phyloP scores from a whole-genome alignment of 1,140 invertebrate species.

The Cydia strobilella region DNA sequence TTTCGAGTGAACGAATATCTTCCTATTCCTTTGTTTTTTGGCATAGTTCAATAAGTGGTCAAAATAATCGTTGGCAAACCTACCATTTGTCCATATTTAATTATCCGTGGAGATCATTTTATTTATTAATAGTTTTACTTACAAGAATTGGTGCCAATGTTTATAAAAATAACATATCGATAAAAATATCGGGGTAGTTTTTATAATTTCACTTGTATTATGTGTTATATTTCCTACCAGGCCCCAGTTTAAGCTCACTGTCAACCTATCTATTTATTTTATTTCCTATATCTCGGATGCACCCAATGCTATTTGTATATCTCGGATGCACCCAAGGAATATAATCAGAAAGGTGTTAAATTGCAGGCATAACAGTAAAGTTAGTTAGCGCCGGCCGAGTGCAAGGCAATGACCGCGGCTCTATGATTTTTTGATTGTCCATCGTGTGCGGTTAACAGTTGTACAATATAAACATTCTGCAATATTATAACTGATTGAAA shows the following conservation, averaged over 20 bases:
- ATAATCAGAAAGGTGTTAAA: constrained; percentile 22
- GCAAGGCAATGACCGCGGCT: constrained; percentile 20
- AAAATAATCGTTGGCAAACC: not conserved
- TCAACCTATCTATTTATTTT: not conserved
- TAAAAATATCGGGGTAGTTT: too few species aligned
- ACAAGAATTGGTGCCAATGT: too few species aligned
- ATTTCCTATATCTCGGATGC: not conserved
- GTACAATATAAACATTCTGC: not conserved
- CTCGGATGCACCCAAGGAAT: not conserved
- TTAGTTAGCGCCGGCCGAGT: constrained; percentile 16
- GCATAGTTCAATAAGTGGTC: not conserved
- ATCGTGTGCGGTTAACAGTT: constrained; percentile 13
- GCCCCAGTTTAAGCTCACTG: too few species aligned
- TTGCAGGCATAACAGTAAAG: constrained; percentile 12
- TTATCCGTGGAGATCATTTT: too few species aligned
- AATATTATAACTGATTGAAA: too few species aligned
- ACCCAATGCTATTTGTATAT: not conserved
- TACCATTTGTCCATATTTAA: too few species aligned
- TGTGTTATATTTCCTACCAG: too few species aligned
- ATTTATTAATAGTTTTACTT: too few species aligned
- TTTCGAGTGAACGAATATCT: too few species aligned
- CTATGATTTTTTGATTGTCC: constrained; percentile 23
- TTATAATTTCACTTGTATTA: too few species aligned
- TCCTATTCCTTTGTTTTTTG: not conserved
- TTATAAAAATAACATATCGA: too few species aligned